These are phyloP conservation scores for Indicator indicator DNA, from an alignment of 2,113 vertebrate species.

Conservation along the genomic window DNA sequence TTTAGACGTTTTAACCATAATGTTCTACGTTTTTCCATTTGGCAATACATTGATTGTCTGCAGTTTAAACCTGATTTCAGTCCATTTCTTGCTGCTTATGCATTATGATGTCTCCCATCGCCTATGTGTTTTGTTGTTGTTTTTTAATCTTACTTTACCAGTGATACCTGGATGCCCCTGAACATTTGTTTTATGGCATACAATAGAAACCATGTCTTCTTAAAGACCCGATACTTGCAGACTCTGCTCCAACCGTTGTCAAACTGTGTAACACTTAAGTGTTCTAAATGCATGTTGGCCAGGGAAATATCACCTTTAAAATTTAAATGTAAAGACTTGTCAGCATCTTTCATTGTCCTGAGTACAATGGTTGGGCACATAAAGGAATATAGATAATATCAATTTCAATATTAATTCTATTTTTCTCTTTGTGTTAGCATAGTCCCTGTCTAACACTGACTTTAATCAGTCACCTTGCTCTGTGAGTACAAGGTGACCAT, in stretches of 20 bases:
- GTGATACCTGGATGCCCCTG: not conserved
- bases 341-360: not conserved
- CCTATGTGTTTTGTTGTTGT: not conserved
- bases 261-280: not conserved
- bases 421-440: not conserved
- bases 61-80: not conserved
- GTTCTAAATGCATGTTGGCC: not conserved
- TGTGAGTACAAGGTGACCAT: slow-evolving; percentile 14
- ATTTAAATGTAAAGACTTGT: not conserved
- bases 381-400: not conserved
- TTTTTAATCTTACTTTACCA: not conserved
- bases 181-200: not conserved
- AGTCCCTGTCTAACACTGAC: not conserved
- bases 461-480: not conserved
- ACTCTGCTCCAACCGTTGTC: not conserved
- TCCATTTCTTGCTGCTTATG: not conserved
- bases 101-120: not conserved
- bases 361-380: not conserved
- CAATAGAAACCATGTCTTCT: not conserved
- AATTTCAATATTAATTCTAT: slow-evolving; percentile 26
- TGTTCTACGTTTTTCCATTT: not conserved
- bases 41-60: not conserved
- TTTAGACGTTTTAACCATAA: not conserved
- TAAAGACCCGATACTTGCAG: not conserved
- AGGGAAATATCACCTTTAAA: not conserved